A percentile compares a stretch with the other conserved stretches of the same genome.
Conservation (phyloP, 2,888 invertebrate species). For the Clostera curtula region DNA sequence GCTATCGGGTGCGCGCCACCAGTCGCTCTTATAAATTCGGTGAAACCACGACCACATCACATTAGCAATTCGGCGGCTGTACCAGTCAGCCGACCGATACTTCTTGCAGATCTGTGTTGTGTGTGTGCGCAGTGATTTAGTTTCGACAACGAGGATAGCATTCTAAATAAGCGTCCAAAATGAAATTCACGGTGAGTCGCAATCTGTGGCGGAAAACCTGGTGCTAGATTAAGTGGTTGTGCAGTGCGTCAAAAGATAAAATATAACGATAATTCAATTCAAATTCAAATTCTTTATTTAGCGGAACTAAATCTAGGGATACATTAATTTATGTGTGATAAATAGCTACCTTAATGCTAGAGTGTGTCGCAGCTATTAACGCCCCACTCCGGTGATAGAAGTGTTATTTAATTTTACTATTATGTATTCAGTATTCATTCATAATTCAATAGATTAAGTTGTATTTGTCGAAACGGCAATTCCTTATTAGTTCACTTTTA, state of each 20-base stretch:
- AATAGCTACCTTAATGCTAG: too few relatives aligned
- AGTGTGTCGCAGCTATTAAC: too few relatives aligned
- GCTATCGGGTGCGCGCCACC: slow-evolving; percentile 45
- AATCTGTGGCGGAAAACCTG: slow-evolving; percentile 29
- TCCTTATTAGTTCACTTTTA: too few relatives aligned
- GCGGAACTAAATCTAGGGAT: neutral
- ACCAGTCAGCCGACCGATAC: slow-evolving; percentile 54
- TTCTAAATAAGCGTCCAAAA: slow-evolving; percentile 57
- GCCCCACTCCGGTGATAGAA: too few relatives aligned
- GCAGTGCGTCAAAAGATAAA: too few relatives aligned
- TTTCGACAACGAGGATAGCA: slow-evolving; percentile 50
- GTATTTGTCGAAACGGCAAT: too few relatives aligned
- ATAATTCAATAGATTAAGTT: too few relatives aligned
- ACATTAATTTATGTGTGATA: too few relatives aligned
- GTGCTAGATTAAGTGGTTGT: slow-evolving; percentile 27
- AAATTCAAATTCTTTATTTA: neutral
- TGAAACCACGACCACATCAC: slow-evolving; percentile 65
- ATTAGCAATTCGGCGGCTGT: slow-evolving; percentile 73
- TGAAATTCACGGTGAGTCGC: slow-evolving; percentile 74
- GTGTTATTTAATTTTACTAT: too few relatives aligned
- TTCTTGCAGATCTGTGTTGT: slow-evolving; percentile 37
- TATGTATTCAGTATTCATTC: too few relatives aligned
- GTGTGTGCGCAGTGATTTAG: slow-evolving; percentile 61
- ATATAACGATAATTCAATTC: neutral
- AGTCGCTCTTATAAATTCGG: slow-evolving; percentile 70